Percentiles rank a stretch among this genome's conserved stretches.
Conservation (phyloP, 2,797 vertebrate genomes). For the Sus cebifrons region DNA sequence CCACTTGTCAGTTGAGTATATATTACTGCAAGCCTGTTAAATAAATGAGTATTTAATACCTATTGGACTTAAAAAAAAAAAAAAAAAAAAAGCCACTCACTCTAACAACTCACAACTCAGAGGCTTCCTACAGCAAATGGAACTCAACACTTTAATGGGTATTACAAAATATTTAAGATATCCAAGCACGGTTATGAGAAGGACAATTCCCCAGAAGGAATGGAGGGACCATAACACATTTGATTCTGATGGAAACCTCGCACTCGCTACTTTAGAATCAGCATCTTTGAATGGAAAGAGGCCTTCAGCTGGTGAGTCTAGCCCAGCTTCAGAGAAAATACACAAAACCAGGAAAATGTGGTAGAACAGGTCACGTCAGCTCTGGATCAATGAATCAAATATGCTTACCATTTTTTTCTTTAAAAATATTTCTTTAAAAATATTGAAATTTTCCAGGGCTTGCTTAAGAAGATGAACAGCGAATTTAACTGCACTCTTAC, state of each 20-base stretch:
- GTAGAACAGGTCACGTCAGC: background rate
- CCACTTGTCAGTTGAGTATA: constrained; percentile 86
- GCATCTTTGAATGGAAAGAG: background rate
- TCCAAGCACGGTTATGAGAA: background rate
- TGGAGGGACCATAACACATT: background rate
- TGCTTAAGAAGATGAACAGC: constrained; percentile 80
- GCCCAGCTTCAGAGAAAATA: background rate
- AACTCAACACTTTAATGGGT: background rate
- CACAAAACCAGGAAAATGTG: background rate
- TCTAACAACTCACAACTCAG: constrained; percentile 33
- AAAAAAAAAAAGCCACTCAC: background rate
- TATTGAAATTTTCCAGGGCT: constrained; percentile 75
- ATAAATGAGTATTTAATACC: constrained; percentile 89
- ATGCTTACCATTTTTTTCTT: background rate
- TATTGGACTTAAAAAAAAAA: constrained; percentile 46
- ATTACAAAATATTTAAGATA: constrained; percentile 31
- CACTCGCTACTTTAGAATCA: background rate
- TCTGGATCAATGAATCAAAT: background rate
- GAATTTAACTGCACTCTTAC: constrained; percentile 84
- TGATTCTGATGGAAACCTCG: background rate
- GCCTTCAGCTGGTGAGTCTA: background rate
- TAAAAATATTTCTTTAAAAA: background rate
- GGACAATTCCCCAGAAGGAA: background rate
- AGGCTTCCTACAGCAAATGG: background rate
- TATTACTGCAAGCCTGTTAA: constrained; percentile 88